A percentile compares a stretch with the other conserved stretches of the same genome.
These are phyloP conservation scores for Nymphalis io DNA, from an alignment of 1,140 invertebrate species.

Conservation along the genomic window DNA sequence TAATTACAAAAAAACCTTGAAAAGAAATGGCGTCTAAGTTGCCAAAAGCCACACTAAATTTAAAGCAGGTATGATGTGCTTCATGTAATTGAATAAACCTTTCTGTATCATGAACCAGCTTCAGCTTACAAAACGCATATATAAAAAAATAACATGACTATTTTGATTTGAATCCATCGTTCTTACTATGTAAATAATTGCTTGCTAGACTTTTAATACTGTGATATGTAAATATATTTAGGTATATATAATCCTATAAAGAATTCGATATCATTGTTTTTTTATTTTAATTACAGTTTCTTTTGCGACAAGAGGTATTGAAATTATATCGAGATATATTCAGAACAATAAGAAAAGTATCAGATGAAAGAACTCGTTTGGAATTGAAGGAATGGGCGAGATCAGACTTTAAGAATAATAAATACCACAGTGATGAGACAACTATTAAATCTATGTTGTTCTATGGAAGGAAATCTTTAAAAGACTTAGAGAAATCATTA, in stretches of 20 bases:
- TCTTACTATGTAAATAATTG: too few relatives aligned
- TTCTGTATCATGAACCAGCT: too few relatives aligned
- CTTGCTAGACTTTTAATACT: too few relatives aligned
- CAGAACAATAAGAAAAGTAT: conserved; percentile 84
- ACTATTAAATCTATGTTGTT: conserved; percentile 86
- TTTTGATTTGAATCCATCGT: too few relatives aligned
- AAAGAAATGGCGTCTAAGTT: conserved; percentile 69
- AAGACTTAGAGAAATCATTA: conserved; percentile 84
- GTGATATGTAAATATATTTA: too few relatives aligned
- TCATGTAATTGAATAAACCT: background rate
- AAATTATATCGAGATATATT: conserved; percentile 88
- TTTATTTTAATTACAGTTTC: conserved; percentile 82
- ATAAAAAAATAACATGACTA: too few relatives aligned
- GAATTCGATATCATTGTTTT: conserved; percentile 7
- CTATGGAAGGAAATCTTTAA: conserved; percentile 85
- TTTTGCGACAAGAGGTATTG: conserved; percentile 88
- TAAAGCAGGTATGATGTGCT: conserved; percentile 78
- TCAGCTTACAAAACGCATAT: too few relatives aligned
- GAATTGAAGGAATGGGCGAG: conserved; percentile 87
- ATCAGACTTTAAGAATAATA: conserved; percentile 86
- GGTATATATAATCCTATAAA: too few relatives aligned
- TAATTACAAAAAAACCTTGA: background rate
- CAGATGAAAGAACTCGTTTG: conserved; percentile 82
- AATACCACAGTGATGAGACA: conserved; percentile 84
- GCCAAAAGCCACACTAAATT: conserved; percentile 77